Base-by-base conservation (phyloP, 2,888 invertebrate species). In the Torymus auratus region DNA sequence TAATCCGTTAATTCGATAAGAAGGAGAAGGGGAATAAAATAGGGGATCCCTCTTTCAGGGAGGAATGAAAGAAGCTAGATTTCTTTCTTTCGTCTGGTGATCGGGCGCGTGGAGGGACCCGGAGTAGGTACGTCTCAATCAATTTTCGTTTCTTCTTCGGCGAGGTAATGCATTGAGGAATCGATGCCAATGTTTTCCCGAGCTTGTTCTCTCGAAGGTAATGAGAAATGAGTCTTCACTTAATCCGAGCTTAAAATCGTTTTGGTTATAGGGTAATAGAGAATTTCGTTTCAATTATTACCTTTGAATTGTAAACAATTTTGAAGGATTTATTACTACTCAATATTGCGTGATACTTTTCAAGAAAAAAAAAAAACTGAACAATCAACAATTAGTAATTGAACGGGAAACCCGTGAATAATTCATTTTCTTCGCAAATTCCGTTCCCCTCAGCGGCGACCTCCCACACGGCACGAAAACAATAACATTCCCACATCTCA, bases 141-240 rank as follows among this genome's bases (percentile, higher is more conserved):
- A 77, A 77, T 77, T 77, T 77, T 76, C 76, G 62, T 76, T 76
- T 62, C 62, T 68, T 15, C 60, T 28, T 50, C 50, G 15, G 41
- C 41, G 7, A 41, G 41, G 41, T 41, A 41, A 41, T 41, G 41
- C 41, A 41, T 7, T 10, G 41, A 41, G 7, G 41, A 41, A 41
- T 41, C 41, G 41, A 41, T 41, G 41, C 41, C 41, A 7, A 41
- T 41, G 11, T 70, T 20, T 55, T 23, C n/a, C 2, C 4, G 28
- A 55, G 41, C 41, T 41, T 11, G 12, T n/a, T 15, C 60, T 60
- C 15, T 52, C 7, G 23, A 11, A 53, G 11, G 53, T 53, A 61
- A 61, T 10, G 64, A 1, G 7, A 17, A 65, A 74, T 58, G 20
- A 67, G 58, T 74, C 74, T 74, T 65, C 41, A 56, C 56, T 74